Conservation (phyloP, 2,888 invertebrate species). For the Tuta absoluta region DNA sequence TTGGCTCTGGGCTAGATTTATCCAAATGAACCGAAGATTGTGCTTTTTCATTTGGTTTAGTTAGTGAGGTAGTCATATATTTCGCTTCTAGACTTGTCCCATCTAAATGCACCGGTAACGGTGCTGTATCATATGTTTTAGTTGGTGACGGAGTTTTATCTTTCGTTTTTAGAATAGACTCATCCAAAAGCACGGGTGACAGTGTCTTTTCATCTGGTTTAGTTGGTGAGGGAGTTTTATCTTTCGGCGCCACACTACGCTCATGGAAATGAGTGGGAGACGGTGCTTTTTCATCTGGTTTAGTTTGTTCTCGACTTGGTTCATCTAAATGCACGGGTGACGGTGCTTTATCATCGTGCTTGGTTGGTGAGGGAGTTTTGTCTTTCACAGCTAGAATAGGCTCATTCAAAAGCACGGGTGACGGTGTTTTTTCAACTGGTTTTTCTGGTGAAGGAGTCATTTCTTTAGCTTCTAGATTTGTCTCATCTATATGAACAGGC, state of each 20-base stretch:
- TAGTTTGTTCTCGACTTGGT: neutral
- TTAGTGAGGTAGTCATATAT: neutral
- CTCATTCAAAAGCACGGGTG: neutral
- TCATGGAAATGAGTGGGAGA: neutral
- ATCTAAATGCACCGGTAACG: neutral
- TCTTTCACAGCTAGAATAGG: slow-evolving; percentile 10
- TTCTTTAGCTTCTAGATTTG: neutral
- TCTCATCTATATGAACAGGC: neutral
- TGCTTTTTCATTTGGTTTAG: slow-evolving; percentile 17
- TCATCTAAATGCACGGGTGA: slow-evolving; percentile 16
- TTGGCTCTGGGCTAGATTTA: neutral
- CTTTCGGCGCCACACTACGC: slow-evolving; percentile 19
- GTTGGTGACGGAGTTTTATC: neutral
- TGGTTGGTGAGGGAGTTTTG: slow-evolving; percentile 15
- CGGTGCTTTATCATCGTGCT: slow-evolving; percentile 13
- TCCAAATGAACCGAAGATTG: slow-evolving; percentile 29
- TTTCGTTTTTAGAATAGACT: too few relatives aligned
- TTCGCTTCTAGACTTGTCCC: neutral
- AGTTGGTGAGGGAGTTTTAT: slow-evolving; percentile 23
- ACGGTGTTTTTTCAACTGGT: neutral
- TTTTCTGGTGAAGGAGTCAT: neutral
- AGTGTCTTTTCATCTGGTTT: slow-evolving; percentile 28
- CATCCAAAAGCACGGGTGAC: slow-evolving; percentile 24
- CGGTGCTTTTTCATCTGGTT: slow-evolving; percentile 21
- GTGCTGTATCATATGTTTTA: slow-evolving; percentile 4